Percentiles rank a stretch among this genome's conserved stretches.
Evolutionary conservation across 2,797 vertebrate genomes (phyloP).

Genomic region (Manis crassicaudata): DNA sequence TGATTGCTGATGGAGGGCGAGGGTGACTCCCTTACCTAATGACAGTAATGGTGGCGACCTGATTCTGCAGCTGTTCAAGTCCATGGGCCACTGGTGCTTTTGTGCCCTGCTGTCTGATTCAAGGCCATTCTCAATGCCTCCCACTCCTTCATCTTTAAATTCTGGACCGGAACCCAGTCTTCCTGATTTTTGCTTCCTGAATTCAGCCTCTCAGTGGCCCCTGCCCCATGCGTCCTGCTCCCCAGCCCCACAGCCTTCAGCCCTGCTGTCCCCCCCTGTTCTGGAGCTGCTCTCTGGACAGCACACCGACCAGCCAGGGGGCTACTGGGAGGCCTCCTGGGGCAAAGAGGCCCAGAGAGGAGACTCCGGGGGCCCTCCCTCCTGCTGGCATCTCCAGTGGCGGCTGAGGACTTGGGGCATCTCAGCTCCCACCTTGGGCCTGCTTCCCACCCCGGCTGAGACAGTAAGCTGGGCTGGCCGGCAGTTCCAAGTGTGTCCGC

Average conservation of each 20-base stretch:
- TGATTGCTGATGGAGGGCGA: not conserved
- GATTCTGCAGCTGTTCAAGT: not conserved
- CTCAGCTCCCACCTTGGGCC: not conserved
- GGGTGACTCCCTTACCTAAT: not conserved
- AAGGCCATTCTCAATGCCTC: not conserved
- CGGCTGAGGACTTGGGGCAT: not conserved
- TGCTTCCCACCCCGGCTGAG: not conserved
- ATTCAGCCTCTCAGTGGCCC: not conserved
- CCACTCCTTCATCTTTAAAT: not conserved
- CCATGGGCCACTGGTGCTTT: fast-evolving
- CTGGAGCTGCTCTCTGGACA: not conserved
- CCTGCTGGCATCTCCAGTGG: not conserved
- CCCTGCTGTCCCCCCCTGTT: fast-evolving
- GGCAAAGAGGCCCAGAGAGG: not conserved
- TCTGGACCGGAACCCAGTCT: not conserved
- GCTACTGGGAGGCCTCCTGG: not conserved
- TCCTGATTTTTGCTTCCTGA: not conserved
- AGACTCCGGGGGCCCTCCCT: too few species aligned
- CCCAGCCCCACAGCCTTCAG: not conserved
- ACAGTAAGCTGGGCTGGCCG: fast-evolving
- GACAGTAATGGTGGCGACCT: not conserved
- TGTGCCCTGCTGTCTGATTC: not conserved
- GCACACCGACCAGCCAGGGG: not conserved
- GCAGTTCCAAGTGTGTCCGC: not conserved
- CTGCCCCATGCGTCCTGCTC: too few species aligned